phyloP scores from a whole-genome alignment of 2,797 vertebrate genomes.

The Enteromius viviparus region DNA sequence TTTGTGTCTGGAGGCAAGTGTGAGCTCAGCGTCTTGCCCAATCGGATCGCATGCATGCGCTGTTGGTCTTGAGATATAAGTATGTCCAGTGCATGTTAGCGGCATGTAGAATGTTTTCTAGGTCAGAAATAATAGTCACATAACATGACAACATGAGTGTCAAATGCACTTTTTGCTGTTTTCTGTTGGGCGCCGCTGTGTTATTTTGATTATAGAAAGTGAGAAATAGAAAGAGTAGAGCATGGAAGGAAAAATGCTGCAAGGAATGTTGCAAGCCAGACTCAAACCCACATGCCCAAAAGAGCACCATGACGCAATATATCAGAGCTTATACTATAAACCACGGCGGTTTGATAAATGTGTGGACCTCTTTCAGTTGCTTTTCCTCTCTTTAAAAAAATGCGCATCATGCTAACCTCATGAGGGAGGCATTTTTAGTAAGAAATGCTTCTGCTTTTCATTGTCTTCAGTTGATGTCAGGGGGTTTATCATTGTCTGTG shows the following conservation, averaged over 20 bases:
- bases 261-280: neutral
- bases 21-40: constrained; percentile 53
- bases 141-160: constrained; percentile 2
- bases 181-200: neutral
- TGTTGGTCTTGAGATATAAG: constrained; percentile 52
- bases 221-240: neutral
- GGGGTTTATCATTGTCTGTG: constrained; percentile 10
- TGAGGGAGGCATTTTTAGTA: neutral
- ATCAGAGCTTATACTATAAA: neutral
- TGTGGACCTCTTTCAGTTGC: neutral
- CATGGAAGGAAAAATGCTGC: neutral
- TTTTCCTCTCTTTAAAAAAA: neutral
- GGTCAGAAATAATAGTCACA: constrained; percentile 35
- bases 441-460: neutral
- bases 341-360: neutral
- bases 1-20: constrained; percentile 28
- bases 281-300: neutral
- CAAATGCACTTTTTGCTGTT: neutral
- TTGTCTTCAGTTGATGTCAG: constrained; percentile 6
- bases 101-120: neutral
- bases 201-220: neutral
- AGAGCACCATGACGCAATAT: neutral
- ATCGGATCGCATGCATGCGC: constrained; percentile 56
- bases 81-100: constrained; percentile 46
- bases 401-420: neutral